phyloP scores from a whole-genome alignment of 1,140 invertebrate species.

The Centruroides vittatus region DNA sequence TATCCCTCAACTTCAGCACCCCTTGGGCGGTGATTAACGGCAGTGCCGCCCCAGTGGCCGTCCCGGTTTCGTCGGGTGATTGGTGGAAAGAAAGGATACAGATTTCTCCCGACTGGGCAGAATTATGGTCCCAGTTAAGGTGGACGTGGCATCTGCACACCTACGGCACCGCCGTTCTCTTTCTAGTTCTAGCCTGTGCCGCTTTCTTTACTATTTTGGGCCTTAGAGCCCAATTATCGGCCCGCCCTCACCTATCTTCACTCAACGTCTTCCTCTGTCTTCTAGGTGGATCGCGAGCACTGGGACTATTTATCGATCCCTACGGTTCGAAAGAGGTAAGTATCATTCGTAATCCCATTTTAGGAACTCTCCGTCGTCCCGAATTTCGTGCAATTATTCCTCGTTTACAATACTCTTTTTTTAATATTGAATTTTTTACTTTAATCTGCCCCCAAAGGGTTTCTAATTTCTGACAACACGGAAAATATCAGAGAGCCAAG shows the following conservation, averaged over 20 bases:
- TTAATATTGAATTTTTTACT: no score
- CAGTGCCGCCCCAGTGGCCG: no score
- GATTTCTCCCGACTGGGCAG: conserved; percentile 7
- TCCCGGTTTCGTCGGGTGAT: no score
- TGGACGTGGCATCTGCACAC: conserved; percentile 43
- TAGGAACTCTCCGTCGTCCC: no score
- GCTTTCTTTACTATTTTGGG: conserved; percentile 46
- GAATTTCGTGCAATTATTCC: no score
- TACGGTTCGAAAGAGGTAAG: conserved; percentile 41
- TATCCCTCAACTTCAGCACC: no score
- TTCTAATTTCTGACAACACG: no score
- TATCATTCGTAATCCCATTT: background rate
- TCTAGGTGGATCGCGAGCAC: conserved; percentile 38
- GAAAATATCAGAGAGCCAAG: no score
- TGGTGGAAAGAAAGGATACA: no score
- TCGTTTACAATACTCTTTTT: no score
- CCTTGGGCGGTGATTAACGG: no score
- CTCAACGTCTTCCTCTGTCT: conserved; percentile 46
- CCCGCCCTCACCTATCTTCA: conserved; percentile 42
- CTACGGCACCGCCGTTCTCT: conserved; percentile 43
- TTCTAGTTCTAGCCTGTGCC: conserved; percentile 44
- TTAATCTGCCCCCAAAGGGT: no score
- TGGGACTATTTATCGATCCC: conserved; percentile 42
- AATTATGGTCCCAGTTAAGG: conserved; percentile 13
- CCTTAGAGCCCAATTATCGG: conserved; percentile 42